Percentiles rank a stretch among this genome's conserved stretches.
Conservation (phyloP, 2,797 vertebrate genomes). For the Masticophis lateralis region DNA sequence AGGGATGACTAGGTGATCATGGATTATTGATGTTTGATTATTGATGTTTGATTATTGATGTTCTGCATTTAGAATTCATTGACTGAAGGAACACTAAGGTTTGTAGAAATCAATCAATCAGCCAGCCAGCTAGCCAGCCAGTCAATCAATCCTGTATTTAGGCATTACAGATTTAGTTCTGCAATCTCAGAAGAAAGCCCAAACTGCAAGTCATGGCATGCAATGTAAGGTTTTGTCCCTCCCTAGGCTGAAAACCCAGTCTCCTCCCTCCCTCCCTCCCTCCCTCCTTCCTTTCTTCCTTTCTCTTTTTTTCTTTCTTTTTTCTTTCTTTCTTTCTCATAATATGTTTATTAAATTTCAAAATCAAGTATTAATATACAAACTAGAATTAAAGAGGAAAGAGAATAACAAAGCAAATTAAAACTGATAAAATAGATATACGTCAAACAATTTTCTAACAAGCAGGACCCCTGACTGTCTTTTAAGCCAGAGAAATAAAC, state of each 20-base stretch:
- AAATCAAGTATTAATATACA: not conserved
- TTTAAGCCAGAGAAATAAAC: not conserved
- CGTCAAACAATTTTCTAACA: not conserved
- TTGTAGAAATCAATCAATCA: not conserved
- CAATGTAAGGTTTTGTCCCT: not conserved
- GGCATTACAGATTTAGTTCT: not conserved
- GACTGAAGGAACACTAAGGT: not conserved
- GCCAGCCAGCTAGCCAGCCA: too few relatives aligned
- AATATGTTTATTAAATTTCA: not conserved
- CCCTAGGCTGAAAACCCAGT: not conserved
- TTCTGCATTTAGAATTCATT: not conserved
- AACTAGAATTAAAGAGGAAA: not conserved
- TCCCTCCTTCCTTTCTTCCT: fast-evolving
- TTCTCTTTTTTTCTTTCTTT: too few relatives aligned
- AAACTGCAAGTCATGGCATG: not conserved
- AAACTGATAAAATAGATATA: not conserved
- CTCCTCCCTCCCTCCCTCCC: fast-evolving
- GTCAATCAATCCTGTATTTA: not conserved
- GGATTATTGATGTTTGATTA: not conserved
- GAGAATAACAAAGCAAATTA: not conserved
- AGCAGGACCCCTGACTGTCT: not conserved
- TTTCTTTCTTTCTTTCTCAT: not conserved
- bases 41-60: not conserved
- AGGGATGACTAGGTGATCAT: not conserved
- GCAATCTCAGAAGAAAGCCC: not conserved